Evolutionary conservation across 1,140 invertebrate genomes (phyloP).

Genomic region (Teleogryllus occipitalis): DNA sequence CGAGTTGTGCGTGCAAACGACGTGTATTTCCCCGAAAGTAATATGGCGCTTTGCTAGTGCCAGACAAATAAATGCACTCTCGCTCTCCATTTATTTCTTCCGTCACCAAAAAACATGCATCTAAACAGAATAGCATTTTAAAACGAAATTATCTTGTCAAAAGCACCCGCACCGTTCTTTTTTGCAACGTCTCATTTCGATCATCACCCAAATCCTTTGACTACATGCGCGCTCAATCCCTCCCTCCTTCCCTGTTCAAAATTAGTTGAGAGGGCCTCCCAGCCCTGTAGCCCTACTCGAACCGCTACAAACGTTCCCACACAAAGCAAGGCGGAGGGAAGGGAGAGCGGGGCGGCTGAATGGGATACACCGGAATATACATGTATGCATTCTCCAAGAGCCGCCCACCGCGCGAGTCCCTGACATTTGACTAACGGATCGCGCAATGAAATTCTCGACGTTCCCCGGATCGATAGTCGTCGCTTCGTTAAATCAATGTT

Average conservation of each 20-base stretch:
- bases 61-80: too few relatives aligned
- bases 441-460: not conserved
- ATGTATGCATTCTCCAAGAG: not conserved
- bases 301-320: not conserved
- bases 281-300: not conserved
- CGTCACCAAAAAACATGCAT: too few relatives aligned
- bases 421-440: not conserved
- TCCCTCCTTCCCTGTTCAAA: not conserved
- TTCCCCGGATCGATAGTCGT: not conserved
- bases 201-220: not conserved
- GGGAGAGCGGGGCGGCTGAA: not conserved
- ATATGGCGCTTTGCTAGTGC: too few relatives aligned
- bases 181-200: not conserved
- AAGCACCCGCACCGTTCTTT: not conserved
- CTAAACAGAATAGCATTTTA: not conserved
- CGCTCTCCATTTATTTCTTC: too few relatives aligned
- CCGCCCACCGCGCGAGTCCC: not conserved
- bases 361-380: not conserved
- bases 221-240: not conserved
- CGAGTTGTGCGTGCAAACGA: too few relatives aligned
- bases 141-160: not conserved
- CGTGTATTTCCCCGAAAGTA: too few relatives aligned
- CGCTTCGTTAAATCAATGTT: slow-evolving; percentile 4
- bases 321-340: not conserved
- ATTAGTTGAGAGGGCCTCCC: not conserved